phyloP scores from a whole-genome alignment of 2,797 vertebrate genomes.

The Setipinna tenuifilis region DNA sequence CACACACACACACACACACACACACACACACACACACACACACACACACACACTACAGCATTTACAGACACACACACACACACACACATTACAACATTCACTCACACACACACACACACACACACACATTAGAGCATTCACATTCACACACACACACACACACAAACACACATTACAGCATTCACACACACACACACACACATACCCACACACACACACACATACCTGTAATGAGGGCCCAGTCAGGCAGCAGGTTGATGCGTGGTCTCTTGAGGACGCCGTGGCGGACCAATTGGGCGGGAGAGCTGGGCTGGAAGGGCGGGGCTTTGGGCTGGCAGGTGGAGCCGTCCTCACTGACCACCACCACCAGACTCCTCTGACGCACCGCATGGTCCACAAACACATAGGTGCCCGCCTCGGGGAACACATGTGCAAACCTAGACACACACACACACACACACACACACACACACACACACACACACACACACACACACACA shows the following conservation, averaged over 20 bases:
- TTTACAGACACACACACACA: neutral
- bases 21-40: neutral
- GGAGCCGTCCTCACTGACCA: conserved; percentile 77
- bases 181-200: conserved; percentile 6
- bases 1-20: neutral
- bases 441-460: neutral
- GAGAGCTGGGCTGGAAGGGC: conserved; percentile 85
- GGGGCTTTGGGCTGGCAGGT: conserved; percentile 71
- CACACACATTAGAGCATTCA: neutral
- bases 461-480: neutral
- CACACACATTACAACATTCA: neutral
- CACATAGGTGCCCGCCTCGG: conserved; percentile 85
- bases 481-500: too few relatives aligned
- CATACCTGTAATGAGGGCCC: conserved; percentile 80
- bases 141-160: neutral
- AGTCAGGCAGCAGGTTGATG: conserved; percentile 85
- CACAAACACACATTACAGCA: neutral
- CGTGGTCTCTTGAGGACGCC: conserved; percentile 75
- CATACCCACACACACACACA: neutral
- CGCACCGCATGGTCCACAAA: conserved; percentile 81
- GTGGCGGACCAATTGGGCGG: conserved; percentile 79
- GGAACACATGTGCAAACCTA: conserved; percentile 93
- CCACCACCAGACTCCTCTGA: conserved; percentile 80
- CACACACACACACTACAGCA: neutral
- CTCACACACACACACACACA: neutral